Conservation (phyloP, 2,113 vertebrate genomes). For the Nothocercus nigrocapillus region DNA sequence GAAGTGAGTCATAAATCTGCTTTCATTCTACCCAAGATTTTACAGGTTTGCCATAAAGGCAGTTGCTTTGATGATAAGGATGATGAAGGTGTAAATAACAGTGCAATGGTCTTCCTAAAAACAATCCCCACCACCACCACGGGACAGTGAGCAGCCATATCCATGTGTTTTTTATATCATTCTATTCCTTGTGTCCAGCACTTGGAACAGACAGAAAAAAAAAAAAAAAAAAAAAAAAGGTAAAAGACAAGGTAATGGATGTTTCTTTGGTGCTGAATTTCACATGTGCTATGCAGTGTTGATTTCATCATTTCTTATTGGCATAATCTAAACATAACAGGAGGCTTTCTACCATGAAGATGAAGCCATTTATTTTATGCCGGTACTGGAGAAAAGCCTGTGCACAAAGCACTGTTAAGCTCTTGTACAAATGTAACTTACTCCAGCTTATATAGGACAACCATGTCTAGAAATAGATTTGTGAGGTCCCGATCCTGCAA, state of each 20-base stretch:
- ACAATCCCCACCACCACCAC: neutral
- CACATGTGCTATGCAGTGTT: neutral
- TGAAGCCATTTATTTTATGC: neutral
- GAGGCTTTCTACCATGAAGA: neutral
- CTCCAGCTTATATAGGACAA: neutral
- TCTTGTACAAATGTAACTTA: neutral
- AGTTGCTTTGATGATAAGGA: neutral
- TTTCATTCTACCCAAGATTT: neutral
- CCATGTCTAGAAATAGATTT: neutral
- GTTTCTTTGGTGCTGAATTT: neutral
- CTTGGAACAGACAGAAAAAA: neutral
- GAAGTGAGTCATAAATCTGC: neutral
- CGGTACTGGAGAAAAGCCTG: neutral
- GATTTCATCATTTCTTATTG: neutral
- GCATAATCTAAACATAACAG: neutral
- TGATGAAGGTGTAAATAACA: neutral
- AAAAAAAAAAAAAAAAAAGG: neutral
- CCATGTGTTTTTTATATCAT: neutral
- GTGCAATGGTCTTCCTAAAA: neutral
- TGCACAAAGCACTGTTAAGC: neutral
- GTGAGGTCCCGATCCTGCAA: neutral
- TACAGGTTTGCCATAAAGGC: neutral
- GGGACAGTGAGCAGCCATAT: accelerated
- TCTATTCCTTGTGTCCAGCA: neutral
- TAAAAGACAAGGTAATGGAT: neutral